Base-by-base conservation (phyloP, 1,140 invertebrate genomes). In the Bombus confusus region DNA sequence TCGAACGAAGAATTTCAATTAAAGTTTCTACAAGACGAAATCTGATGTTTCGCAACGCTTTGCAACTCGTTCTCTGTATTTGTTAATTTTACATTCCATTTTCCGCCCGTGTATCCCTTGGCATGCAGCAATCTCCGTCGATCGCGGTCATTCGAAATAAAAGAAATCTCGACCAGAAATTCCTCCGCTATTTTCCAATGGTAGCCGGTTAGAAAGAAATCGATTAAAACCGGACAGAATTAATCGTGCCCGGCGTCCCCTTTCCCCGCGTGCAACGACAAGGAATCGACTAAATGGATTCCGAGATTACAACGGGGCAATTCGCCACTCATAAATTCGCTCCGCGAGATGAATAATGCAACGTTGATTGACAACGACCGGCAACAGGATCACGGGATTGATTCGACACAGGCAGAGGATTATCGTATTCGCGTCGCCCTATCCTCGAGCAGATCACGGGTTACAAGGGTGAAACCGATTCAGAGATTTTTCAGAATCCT, bases 291-390 rank as follows among this genome's bases (percentile, higher is more conserved):
- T 80, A 80, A 80, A 80, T 22, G 78, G 78, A 69, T 80, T 80
- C 15, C 64, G 41, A 69, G 78, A 80, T 80, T 80, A 80, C 78
- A 80, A 69, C 78, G 41, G n/a, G 78, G 78, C 78, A 80, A 80
- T 80, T 69, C 64, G 64, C 64, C 12, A 80, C 64, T 80, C 64
- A 80, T 80, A 80, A 80, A 80, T 80, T 80, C 78, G 34, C 13
- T 69, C 15, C 25, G n/a, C 64, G 39, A 25, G 64, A 80, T 69
- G 78, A 80, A 80, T 80, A 80, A 80, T 69, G 78, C 78, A 80
- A 69, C 78, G 78, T 69, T 80, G 78, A 80, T 80, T 80, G 78
- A 80, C 78, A 80, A 80, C 43, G 43, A 52, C 31, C 52, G 66
- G 69, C 34, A 41, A 62, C 69, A 62, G 69, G 52, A 62, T 73